phyloP scores from a whole-genome alignment of 1,140 invertebrate species.

The Orius insidiosus region DNA sequence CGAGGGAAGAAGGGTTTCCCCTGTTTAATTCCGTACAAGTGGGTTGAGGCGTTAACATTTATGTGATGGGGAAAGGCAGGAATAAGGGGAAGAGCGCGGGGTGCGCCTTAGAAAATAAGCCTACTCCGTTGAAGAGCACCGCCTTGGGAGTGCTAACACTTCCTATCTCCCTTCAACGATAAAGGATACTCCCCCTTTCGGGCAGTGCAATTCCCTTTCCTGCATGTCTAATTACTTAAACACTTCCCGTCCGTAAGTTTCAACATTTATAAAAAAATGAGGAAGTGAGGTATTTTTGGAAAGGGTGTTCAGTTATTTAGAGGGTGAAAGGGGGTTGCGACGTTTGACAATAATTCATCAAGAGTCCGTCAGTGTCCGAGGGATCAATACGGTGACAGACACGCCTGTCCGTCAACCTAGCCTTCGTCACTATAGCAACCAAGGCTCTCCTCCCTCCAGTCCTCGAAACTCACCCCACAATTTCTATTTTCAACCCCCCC shows the following conservation, averaged over 20 bases:
- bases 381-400: constrained; percentile 11
- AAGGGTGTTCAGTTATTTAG: too few relatives aligned
- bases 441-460: constrained; percentile 5
- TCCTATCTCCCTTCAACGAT: constrained; percentile 2
- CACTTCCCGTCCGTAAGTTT: not conserved
- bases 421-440: constrained; percentile 7
- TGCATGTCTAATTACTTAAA: constrained; percentile 11
- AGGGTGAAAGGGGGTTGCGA: too few relatives aligned
- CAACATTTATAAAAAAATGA: too few relatives aligned
- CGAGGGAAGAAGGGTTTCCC: constrained; percentile 1
- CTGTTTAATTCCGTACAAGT: constrained; percentile 12
- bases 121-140: not conserved
- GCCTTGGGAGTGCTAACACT: constrained; percentile 9
- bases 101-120: constrained; percentile 11
- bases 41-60: constrained; percentile 14
- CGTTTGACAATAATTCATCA: constrained; percentile 11
- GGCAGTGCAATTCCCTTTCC: constrained; percentile 6
- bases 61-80: constrained; percentile 7
- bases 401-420: constrained; percentile 11
- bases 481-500: too few relatives aligned
- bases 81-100: not conserved
- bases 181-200: not conserved
- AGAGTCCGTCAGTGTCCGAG: constrained; percentile 10
- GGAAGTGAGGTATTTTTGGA: too few relatives aligned
- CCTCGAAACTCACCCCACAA: too few relatives aligned